phyloP scores from a whole-genome alignment of 2,888 invertebrate species.

The Agrilus biguttatus region DNA sequence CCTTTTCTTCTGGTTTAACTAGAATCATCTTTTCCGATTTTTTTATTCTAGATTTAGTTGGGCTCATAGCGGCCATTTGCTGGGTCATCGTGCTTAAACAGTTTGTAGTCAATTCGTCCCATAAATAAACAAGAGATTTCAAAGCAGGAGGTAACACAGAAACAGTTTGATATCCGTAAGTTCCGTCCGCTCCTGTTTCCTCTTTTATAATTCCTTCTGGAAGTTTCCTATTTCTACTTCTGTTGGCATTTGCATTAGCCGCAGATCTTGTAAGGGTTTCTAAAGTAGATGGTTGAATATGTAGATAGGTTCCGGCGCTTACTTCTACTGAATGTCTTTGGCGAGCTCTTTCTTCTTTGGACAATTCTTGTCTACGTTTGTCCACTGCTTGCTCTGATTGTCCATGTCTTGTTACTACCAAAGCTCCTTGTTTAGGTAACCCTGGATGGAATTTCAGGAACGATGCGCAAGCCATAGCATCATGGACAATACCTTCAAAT shows the following conservation, averaged over 20 bases:
- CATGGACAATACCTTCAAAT: conserved; percentile 69
- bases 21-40: conserved; percentile 19
- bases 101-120: conserved; percentile 70
- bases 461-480: conserved; percentile 95
- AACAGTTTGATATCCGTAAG: conserved; percentile 41
- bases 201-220: conserved; percentile 36
- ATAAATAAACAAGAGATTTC: conserved; percentile 73
- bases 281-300: conserved; percentile 63
- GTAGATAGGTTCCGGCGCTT: conserved; percentile 51
- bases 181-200: conserved; percentile 18
- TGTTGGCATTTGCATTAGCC: conserved; percentile 62
- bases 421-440: conserved; percentile 63
- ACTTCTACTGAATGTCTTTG: conserved; percentile 87
- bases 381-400: conserved; percentile 26
- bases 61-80: conserved; percentile 45
- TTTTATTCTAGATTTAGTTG: conserved; percentile 22
- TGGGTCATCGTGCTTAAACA: conserved; percentile 52
- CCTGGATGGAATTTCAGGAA: conserved; percentile 88
- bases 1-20: conserved; percentile 14
- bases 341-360: conserved; percentile 46
- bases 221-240: conserved; percentile 35
- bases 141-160: conserved; percentile 76
- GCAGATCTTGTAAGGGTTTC: conserved; percentile 66
- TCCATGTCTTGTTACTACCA: conserved; percentile 52
- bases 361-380: conserved; percentile 34